Evolutionary conservation across 2,797 vertebrate species (phyloP).

Genomic region (Antrozous pallidus): DNA sequence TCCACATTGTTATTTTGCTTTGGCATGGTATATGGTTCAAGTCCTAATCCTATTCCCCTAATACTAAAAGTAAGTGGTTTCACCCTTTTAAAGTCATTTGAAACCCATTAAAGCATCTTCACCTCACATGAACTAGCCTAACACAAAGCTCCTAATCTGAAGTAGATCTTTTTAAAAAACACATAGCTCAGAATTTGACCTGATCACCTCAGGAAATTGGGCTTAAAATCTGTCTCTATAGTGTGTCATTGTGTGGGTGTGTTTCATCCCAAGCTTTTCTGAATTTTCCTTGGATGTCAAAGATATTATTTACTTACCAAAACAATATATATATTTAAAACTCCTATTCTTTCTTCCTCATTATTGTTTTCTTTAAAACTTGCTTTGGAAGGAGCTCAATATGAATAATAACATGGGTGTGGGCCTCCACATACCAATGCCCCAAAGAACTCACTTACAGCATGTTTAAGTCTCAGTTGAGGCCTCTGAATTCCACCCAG

Average conservation of each 20-base stretch:
- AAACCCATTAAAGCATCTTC: background rate
- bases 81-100: background rate
- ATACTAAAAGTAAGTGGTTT: constrained; percentile 11
- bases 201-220: constrained; percentile 23
- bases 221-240: background rate
- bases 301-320: constrained; percentile 14
- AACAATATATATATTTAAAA: background rate
- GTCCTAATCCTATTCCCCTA: background rate
- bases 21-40: background rate
- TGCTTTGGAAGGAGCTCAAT: constrained; percentile 16
- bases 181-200: background rate
- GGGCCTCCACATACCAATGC: background rate
- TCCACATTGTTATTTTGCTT: background rate
- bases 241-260: background rate
- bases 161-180: background rate
- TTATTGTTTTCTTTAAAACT: background rate
- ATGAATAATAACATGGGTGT: constrained; percentile 33
- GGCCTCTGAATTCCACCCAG: constrained; percentile 20
- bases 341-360: background rate
- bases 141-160: background rate
- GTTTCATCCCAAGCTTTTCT: background rate
- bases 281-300: background rate
- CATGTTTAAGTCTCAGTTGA: background rate
- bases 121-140: background rate
- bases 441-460: constrained; percentile 33